Percentiles rank a stretch among this genome's conserved stretches.
Evolutionary conservation across 2,888 invertebrate species (phyloP).

Genomic region (Rambutsinella grinnellia): DNA sequence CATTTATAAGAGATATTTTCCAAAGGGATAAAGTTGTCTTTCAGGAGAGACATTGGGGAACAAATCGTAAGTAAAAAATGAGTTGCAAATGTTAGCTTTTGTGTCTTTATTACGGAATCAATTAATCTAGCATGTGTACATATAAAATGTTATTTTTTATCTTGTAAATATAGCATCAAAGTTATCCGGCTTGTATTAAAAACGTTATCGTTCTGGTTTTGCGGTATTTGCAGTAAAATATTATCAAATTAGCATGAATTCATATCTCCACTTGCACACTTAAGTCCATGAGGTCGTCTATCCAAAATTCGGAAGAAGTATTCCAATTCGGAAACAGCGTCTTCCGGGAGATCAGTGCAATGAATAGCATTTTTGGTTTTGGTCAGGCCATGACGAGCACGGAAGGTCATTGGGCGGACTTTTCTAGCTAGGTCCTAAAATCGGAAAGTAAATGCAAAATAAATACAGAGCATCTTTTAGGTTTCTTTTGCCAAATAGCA

Average conservation of each 20-base stretch:
- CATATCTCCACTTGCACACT: constrained; percentile 32
- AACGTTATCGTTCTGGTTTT: too few species aligned
- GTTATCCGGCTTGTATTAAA: too few species aligned
- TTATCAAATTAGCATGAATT: constrained; percentile 18
- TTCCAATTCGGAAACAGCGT: constrained; percentile 81
- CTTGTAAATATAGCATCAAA: too few species aligned
- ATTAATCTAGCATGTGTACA: too few species aligned
- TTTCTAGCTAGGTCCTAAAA: constrained; percentile 87
- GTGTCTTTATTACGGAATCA: too few species aligned
- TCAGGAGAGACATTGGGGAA: constrained; percentile 35
- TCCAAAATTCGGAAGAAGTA: constrained; percentile 64
- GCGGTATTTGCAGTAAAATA: too few species aligned
- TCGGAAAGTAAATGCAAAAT: background rate
- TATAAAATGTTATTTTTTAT: too few species aligned
- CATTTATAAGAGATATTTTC: constrained; percentile 29
- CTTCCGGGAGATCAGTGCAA: constrained; percentile 93
- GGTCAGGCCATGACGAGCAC: constrained; percentile 86
- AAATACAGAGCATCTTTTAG: background rate
- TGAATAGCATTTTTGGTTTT: constrained; percentile 91
- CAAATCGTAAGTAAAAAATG: constrained; percentile 14
- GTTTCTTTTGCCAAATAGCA: background rate
- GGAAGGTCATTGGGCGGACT: constrained; percentile 84
- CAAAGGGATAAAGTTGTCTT: constrained; percentile 28
- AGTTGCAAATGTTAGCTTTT: too few species aligned
- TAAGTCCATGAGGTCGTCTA: constrained; percentile 21